phyloP scores from a whole-genome alignment of 2,113 vertebrate genomes.

The Ceyx margarethae region DNA sequence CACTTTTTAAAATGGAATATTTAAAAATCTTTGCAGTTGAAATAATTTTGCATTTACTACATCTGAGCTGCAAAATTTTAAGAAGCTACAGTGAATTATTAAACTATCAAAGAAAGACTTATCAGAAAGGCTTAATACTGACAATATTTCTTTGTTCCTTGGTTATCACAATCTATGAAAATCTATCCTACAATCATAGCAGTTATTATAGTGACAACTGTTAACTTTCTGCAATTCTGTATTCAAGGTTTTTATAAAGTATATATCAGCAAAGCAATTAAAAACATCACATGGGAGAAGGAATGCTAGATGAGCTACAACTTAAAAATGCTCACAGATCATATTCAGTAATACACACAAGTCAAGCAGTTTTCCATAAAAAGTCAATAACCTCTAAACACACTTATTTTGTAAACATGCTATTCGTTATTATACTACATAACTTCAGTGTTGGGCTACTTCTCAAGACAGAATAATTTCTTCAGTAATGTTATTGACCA shows the following conservation, averaged over 20 bases:
- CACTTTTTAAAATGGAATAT: not conserved
- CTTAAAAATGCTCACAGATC: not conserved
- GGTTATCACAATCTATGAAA: not conserved
- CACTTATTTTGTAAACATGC: not conserved
- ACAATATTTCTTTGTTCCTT: not conserved
- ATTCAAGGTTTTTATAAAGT: not conserved
- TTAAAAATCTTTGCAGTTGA: not conserved
- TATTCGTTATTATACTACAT: not conserved
- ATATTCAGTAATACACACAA: not conserved
- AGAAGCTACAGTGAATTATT: not conserved
- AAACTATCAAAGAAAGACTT: not conserved
- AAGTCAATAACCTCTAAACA: not conserved
- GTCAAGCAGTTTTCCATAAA: not conserved
- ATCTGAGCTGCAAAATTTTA: not conserved
- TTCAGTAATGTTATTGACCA: not conserved
- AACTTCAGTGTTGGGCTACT: not conserved
- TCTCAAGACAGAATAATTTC: not conserved
- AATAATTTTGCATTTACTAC: constrained; percentile 9
- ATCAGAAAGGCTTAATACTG: not conserved
- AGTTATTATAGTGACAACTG: not conserved
- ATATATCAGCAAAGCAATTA: not conserved
- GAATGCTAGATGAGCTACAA: not conserved
- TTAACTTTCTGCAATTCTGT: not conserved
- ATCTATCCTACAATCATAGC: not conserved
- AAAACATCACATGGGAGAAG: not conserved